A percentile compares a stretch with the other conserved stretches of the same genome.
Evolutionary conservation across 2,888 invertebrate genomes (phyloP).

Genomic region (Helobdella robusta): DNA sequence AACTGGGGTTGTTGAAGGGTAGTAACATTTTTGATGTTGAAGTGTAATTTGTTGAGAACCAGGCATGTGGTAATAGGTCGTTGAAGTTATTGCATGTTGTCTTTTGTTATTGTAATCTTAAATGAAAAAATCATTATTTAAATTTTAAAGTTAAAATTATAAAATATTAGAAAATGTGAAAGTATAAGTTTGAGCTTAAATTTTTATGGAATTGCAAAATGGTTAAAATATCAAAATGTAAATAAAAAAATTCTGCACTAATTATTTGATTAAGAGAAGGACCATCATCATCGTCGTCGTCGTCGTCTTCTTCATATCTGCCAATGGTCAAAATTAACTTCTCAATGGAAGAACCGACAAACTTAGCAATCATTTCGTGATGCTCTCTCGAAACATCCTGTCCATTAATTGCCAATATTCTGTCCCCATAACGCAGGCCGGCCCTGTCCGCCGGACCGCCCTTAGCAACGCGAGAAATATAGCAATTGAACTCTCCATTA

Average conservation of each 20-base stretch:
- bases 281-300: not conserved
- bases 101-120: no score
- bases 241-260: not conserved
- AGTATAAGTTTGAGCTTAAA: not conserved
- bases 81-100: no score
- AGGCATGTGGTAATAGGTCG: no score
- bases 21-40: no score
- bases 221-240: not conserved
- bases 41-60: no score
- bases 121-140: no score
- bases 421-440: conserved; percentile 1
- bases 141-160: no score
- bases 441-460: conserved; percentile 4
- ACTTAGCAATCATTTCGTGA: conserved; percentile 9
- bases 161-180: no score
- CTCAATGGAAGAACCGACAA: no score
- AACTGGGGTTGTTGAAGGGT: no score
- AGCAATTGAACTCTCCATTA: not conserved
- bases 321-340: no score
- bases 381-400: not conserved
- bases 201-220: not conserved
- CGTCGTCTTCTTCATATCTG: no score
- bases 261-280: not conserved
- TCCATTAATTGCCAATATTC: not conserved
- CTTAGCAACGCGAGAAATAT: not conserved